Conservation (phyloP, 2,113 vertebrate genomes). For the Asarcornis scutulata region DNA sequence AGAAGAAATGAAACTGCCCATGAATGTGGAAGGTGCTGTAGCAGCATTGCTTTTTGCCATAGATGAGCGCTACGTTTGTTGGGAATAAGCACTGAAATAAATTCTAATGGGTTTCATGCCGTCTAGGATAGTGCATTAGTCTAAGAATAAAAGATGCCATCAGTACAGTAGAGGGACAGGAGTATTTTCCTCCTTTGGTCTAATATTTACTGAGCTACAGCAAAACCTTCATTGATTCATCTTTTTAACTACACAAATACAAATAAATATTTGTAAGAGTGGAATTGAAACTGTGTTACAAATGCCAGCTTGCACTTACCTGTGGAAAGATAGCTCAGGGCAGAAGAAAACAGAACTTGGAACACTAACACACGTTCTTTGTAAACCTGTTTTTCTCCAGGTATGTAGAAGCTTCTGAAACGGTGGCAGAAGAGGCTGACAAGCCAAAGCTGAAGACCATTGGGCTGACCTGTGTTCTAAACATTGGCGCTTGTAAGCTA, state of each 20-base stretch:
- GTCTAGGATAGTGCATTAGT: neutral
- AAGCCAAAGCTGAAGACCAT: slow-evolving; percentile 82
- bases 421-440: slow-evolving; percentile 74
- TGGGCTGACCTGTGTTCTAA: slow-evolving; percentile 89
- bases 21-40: fast-evolving
- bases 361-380: neutral
- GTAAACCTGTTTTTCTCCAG: slow-evolving; percentile 71
- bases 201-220: neutral
- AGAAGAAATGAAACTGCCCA: neutral
- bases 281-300: neutral
- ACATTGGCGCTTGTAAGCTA: slow-evolving; percentile 91
- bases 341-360: neutral
- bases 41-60: neutral
- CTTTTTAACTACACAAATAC: neutral
- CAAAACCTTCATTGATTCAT: neutral
- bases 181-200: neutral
- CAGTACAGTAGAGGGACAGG: neutral
- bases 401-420: slow-evolving; percentile 86
- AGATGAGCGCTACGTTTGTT: neutral
- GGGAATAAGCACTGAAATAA: neutral
- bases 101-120: neutral
- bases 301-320: neutral
- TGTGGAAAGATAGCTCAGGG: neutral
- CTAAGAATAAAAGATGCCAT: neutral
- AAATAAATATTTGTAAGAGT: neutral